Conservation (phyloP, 2,113 vertebrate species). For the Fregetta grallaria region DNA sequence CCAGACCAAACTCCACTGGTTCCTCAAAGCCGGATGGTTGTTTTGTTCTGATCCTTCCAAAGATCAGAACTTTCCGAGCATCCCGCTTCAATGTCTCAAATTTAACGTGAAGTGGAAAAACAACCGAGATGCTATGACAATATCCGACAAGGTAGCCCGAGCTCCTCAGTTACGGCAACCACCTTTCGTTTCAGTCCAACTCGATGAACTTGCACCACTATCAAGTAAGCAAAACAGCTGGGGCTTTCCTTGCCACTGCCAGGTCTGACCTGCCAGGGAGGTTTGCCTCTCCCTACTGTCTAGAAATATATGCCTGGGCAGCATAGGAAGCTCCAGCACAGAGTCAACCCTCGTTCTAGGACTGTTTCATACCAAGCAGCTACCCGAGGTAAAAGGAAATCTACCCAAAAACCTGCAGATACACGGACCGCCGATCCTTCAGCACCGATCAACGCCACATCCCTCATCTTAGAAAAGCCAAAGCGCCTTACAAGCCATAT, state of each 20-base stretch:
- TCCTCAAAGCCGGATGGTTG: rapidly evolving
- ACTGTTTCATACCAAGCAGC: neutral
- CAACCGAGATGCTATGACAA: rapidly evolving
- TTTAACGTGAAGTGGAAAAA: neutral
- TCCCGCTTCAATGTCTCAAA: rapidly evolving
- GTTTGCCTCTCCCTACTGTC: neutral
- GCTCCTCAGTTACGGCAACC: neutral
- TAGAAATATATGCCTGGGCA: neutral
- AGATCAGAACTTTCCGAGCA: neutral
- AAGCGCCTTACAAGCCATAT: rapidly evolving
- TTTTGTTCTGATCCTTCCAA: neutral
- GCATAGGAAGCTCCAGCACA: neutral
- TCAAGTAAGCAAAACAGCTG: neutral
- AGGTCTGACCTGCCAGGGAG: slow-evolving; percentile 10
- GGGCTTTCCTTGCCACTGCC: neutral
- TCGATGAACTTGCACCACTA: neutral
- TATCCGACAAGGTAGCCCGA: rapidly evolving
- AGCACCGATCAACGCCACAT: rapidly evolving
- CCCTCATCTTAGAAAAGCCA: neutral
- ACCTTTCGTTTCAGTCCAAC: neutral
- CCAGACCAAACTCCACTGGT: neutral
- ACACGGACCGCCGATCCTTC: rapidly evolving
- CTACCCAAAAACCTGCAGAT: neutral
- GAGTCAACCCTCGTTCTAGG: neutral
- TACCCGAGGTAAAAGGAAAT: neutral